Conservation (phyloP, 1,140 invertebrate species). For the Bursaphelenchus mucronatus region DNA sequence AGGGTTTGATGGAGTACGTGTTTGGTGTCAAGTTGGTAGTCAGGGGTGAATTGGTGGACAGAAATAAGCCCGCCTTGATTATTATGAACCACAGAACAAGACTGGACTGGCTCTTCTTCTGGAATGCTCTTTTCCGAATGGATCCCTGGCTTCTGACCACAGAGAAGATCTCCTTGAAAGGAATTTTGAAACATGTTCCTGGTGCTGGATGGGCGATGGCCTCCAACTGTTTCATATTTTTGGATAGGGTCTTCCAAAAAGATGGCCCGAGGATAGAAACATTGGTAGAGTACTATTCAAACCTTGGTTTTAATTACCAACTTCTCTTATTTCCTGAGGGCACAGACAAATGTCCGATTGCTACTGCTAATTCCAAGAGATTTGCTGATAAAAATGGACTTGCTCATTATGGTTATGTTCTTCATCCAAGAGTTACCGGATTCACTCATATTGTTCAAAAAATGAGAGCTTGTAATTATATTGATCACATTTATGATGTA, state of each 20-base stretch:
- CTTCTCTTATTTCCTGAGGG: conserved; percentile 56
- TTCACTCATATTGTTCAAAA: conserved; percentile 71
- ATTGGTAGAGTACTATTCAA: conserved; percentile 72
- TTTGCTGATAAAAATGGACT: conserved; percentile 72
- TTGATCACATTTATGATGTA: conserved; percentile 75
- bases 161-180: conserved; percentile 77
- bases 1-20: conserved; percentile 68
- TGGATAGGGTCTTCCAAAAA: conserved; percentile 74
- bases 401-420: conserved; percentile 70
- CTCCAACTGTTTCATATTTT: conserved; percentile 75
- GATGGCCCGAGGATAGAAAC: conserved; percentile 70
- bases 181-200: conserved; percentile 73
- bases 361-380: conserved; percentile 70
- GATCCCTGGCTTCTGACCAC: conserved; percentile 67
- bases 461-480: conserved; percentile 68
- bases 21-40: conserved; percentile 72
- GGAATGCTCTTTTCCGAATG: conserved; percentile 76
- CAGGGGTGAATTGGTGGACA: conserved; percentile 72
- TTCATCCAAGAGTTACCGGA: conserved; percentile 80
- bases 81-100: conserved; percentile 82
- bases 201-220: conserved; percentile 80
- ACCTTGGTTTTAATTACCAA: conserved; percentile 65
- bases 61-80: conserved; percentile 71
- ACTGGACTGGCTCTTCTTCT: conserved; percentile 83
- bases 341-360: conserved; percentile 74